Conservation (phyloP, 53 echinoderm and acorn worm genomes). For the Stichopus horrens region DNA sequence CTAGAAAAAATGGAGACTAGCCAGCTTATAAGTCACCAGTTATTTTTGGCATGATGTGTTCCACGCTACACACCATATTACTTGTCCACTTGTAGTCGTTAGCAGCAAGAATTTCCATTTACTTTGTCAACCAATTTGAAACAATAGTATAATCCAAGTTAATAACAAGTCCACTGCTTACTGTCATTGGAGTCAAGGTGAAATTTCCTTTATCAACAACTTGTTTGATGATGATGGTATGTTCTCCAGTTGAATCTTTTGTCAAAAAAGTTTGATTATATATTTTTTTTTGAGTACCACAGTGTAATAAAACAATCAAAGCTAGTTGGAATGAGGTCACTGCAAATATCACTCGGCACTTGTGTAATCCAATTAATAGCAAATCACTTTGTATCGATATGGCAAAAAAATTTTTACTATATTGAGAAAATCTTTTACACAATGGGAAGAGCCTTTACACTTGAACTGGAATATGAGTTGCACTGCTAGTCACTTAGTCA, state of each 20-base stretch:
- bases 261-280: neutral
- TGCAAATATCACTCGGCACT: neutral
- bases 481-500: too few relatives aligned
- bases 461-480: too few relatives aligned
- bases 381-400: neutral
- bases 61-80: neutral
- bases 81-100: neutral
- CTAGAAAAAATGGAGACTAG: neutral
- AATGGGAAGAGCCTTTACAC: too few relatives aligned
- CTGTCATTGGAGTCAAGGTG: neutral
- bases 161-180: slow-evolving; percentile 13
- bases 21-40: neutral
- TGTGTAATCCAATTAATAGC: neutral
- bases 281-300: neutral
- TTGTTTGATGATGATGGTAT: slow-evolving; percentile 9
- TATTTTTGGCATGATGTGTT: neutral
- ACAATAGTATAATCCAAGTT: slow-evolving; percentile 5
- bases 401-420: too few relatives aligned
- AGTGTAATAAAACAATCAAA: neutral
- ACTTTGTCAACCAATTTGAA: neutral
- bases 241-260: neutral
- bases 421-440: too few relatives aligned
- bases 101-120: neutral
- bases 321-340: neutral
- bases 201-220: slow-evolving; percentile 7